Percentiles rank a stretch among this genome's conserved stretches.
Evolutionary conservation across 2,888 invertebrate genomes (phyloP).

Genomic region (Plagodis pulveraria): DNA sequence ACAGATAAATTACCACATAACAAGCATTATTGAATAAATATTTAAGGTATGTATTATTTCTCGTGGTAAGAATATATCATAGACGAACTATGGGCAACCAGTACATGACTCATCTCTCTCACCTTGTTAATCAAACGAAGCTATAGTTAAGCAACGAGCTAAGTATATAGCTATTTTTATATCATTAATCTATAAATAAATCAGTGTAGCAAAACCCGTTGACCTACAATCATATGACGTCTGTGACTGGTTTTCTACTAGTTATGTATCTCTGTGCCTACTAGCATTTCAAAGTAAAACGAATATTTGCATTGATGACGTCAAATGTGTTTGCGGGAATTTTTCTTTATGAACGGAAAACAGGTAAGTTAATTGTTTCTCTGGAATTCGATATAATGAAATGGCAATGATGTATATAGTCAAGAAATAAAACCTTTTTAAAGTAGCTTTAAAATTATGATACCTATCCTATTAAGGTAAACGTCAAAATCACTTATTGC

Average conservation of each 20-base stretch:
- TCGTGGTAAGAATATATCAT: no score
- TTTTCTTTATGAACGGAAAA: constrained; percentile 27
- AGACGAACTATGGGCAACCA: neutral
- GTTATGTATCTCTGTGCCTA: neutral
- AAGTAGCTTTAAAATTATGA: no score
- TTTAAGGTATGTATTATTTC: no score
- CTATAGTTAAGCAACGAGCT: constrained; percentile 14
- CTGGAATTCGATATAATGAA: neutral
- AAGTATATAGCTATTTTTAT: constrained; percentile 24
- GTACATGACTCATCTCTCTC: constrained; percentile 28
- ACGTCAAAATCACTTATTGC: no score
- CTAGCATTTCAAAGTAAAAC: constrained; percentile 33
- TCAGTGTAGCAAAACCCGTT: constrained; percentile 33
- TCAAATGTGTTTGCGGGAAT: constrained; percentile 14
- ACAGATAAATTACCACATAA: no score
- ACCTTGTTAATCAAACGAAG: constrained; percentile 17
- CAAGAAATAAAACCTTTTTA: no score
- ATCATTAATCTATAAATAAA: constrained; percentile 32
- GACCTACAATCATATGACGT: constrained; percentile 32
- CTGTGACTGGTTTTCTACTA: constrained; percentile 8
- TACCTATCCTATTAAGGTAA: no score
- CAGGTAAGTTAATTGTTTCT: constrained; percentile 3
- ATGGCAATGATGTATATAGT: no score
- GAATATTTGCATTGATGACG: constrained; percentile 42
- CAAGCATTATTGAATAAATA: no score